Percentiles rank a stretch among this genome's conserved stretches.
These are phyloP conservation scores for Yponomeuta malinellus DNA, from an alignment of 2,888 invertebrate genomes.

Conservation along the genomic window DNA sequence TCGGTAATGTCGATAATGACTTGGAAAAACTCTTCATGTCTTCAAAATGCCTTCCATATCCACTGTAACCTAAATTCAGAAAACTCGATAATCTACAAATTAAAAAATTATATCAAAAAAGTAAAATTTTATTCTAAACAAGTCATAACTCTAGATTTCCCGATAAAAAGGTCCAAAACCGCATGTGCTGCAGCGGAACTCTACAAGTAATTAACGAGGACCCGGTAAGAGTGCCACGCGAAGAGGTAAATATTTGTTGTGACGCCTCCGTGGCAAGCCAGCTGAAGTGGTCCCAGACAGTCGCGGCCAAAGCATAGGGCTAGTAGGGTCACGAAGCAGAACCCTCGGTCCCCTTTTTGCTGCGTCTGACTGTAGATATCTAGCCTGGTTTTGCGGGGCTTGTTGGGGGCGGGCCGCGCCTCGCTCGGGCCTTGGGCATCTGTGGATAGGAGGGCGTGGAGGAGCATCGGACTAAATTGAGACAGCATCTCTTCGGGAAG, in stretches of 20 bases:
- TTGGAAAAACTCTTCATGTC: too few relatives aligned
- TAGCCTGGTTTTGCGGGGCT: not conserved
- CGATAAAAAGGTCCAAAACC: not conserved
- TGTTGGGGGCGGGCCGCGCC: not conserved
- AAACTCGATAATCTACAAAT: not conserved
- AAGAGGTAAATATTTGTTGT: not conserved
- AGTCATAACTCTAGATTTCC: not conserved
- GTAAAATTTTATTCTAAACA: not conserved
- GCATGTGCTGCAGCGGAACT: not conserved
- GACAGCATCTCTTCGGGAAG: too few relatives aligned
- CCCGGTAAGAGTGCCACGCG: not conserved
- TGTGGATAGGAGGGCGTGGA: not conserved
- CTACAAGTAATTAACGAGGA: not conserved
- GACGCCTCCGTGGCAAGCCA: not conserved
- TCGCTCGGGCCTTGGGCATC: not conserved
- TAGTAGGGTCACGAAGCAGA: not conserved
- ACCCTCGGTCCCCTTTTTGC: not conserved
- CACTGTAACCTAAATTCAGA: too few relatives aligned
- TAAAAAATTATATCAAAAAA: not conserved
- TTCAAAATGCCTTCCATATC: too few relatives aligned
- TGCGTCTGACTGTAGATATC: not conserved
- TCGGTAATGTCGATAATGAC: too few relatives aligned
- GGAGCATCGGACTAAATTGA: not conserved
- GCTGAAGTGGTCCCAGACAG: not conserved
- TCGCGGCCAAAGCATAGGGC: not conserved